Conservation (phyloP, 1,140 invertebrate species). For the Cataglyphis hispanica region DNA sequence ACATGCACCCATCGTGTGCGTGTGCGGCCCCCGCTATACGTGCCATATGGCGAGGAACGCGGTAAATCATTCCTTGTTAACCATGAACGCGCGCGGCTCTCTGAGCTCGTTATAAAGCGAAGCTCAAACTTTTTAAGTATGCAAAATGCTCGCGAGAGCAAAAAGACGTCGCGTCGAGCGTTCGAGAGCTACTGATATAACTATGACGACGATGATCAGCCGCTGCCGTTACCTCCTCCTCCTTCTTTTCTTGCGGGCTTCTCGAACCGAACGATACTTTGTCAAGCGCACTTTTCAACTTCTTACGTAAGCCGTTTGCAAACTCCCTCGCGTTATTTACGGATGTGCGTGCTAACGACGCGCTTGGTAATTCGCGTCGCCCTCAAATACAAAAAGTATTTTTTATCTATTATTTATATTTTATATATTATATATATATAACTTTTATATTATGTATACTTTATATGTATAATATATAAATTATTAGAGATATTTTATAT, state of each 20-base stretch:
- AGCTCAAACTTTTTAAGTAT: conserved; percentile 71
- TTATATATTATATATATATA: no score
- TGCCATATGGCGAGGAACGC: conserved; percentile 72
- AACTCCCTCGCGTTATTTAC: conserved; percentile 47
- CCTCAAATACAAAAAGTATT: conserved; percentile 1
- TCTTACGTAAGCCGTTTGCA: conserved; percentile 25
- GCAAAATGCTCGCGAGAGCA: conserved; percentile 58
- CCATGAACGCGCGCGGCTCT: conserved; percentile 43
- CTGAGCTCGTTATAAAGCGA: conserved; percentile 74
- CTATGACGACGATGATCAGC: conserved; percentile 32
- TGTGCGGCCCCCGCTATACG: conserved; percentile 9
- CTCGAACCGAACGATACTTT: conserved; percentile 1
- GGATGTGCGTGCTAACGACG: conserved; percentile 44
- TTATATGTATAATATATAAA: no score
- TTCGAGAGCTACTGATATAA: conserved; percentile 60
- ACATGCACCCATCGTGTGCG: conserved; percentile 27
- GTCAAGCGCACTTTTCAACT: conserved; percentile 53
- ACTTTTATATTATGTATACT: no score
- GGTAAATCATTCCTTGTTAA: conserved; percentile 76
- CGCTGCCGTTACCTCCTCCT: background rate
- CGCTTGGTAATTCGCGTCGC: background rate
- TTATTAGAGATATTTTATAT: no score
- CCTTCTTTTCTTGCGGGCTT: conserved; percentile 17
- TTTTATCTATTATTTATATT: background rate
- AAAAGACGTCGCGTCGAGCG: conserved; percentile 33